A percentile compares a stretch with the other conserved stretches of the same genome.
Conservation (phyloP, 2,113 vertebrate species). For the Bambusicola thoracicus region DNA sequence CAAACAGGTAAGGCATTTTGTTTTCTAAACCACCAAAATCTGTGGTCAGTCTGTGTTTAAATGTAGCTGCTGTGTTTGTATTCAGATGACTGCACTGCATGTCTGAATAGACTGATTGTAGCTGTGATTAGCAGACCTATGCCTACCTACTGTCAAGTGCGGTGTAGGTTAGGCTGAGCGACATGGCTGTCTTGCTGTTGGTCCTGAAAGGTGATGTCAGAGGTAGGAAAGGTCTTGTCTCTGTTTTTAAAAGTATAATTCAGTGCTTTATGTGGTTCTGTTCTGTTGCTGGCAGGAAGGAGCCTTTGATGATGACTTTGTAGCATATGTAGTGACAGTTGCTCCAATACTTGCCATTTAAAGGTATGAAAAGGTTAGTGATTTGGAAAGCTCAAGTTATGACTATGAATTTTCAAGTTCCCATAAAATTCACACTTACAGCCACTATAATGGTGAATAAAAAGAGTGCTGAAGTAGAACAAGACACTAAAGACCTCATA, state of each 20-base stretch:
- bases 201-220: neutral
- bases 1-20: conserved; percentile 84
- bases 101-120: neutral
- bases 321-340: conserved; percentile 55
- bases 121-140: neutral
- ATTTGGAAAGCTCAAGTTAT: conserved; percentile 77
- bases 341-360: conserved; percentile 61
- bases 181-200: neutral
- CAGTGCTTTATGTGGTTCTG: neutral
- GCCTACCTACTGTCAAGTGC: neutral
- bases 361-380: conserved; percentile 79
- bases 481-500: conserved; percentile 85
- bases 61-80: neutral
- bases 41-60: neutral
- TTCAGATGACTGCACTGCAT: neutral
- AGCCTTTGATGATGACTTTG: neutral
- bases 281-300: neutral
- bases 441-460: conserved; percentile 84
- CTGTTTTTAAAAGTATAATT: neutral
- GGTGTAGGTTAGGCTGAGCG: neutral
- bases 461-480: conserved; percentile 87
- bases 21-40: conserved; percentile 24
- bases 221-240: neutral
- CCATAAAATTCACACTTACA: conserved; percentile 87
- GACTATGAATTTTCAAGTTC: conserved; percentile 82